Evolutionary conservation across 2,888 invertebrate genomes (phyloP), one percentile per base, ranked within the genome.

Genomic region (Agelastica alni): DNA sequence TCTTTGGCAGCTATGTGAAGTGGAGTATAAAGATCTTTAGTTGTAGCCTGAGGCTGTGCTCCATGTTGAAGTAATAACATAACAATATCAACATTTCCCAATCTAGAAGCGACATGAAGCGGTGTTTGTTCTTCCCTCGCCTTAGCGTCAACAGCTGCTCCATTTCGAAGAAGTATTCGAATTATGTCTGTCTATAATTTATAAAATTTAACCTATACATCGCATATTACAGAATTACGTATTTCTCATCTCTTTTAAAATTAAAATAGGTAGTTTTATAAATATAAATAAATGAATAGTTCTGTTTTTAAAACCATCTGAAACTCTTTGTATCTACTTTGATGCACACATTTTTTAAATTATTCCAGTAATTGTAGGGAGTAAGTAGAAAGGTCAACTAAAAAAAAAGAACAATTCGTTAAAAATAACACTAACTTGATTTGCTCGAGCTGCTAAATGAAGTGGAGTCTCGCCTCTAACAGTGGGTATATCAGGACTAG

Each of bases 1-100:
- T 97, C 96, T 77, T 98, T 98, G 44, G 96, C 94, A 3, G 97
- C 96, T 67, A 98, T 96, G 75, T 98, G 98, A 26, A 98, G 80
- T 0, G 97, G 93, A 1, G 97, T 96, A 79, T 98, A 98, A 71
- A 89, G 84, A 79, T 97, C 98, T 76, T 95, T 94, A 4, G 98
- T 97, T 36, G 88, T 85, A 1, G 93, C 90, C 66, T 94, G 89
- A 0, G 92, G 88, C 51, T 85, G 84, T 1, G 97, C 97, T 14
- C 95, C 96, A 74, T 97, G 95, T 76, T 97, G 96, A 59, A 99
- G 78, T 68, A 99, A 79, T 59, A 98, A 77, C 78, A 93, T 91
- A 2, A 96, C 96, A 67, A 97, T 95, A 77, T 99, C 97, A 4
- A 90, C 92, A 79, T 99, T 98, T 1, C 98, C 98, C 12, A 98